Percentiles rank a stretch among this genome's conserved stretches.
Evolutionary conservation across 2,113 vertebrate species (phyloP).

Genomic region (Pseudonaja textilis): DNA sequence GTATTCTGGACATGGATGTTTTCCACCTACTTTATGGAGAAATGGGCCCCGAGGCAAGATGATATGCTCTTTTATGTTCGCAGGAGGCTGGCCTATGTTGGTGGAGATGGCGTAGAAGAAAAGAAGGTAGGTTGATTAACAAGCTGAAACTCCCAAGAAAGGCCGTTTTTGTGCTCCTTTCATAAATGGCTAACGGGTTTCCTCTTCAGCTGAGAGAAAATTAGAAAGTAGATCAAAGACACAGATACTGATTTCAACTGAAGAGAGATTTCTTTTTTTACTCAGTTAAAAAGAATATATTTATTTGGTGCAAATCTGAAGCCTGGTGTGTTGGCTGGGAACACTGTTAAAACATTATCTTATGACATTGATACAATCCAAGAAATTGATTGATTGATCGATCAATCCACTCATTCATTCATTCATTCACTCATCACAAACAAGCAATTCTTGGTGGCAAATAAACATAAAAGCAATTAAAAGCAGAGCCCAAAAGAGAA

Average conservation of each 20-base stretch:
- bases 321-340: neutral
- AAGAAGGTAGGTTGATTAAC: conserved; percentile 75
- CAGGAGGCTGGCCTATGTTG: conserved; percentile 77
- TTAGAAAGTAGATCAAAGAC: neutral
- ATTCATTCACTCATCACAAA: too few relatives aligned
- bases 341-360: too few relatives aligned
- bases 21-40: conserved; percentile 98
- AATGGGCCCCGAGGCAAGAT: conserved; percentile 86
- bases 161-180: neutral
- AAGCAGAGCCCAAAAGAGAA: too few relatives aligned
- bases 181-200: neutral
- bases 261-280: neutral
- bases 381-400: neutral
- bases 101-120: conserved; percentile 71
- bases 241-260: neutral
- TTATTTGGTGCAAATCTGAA: neutral
- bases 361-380: neutral
- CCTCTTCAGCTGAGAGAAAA: neutral
- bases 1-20: conserved; percentile 99
- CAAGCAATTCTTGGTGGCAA: too few relatives aligned
- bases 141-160: neutral
- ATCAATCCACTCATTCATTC: too few relatives aligned
- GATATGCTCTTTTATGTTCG: conserved; percentile 98
- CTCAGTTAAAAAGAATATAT: neutral
- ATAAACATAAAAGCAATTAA: too few relatives aligned